These are phyloP conservation scores for Pogoniulus pusillus DNA, from an alignment of 2,797 vertebrate species.

Conservation along the genomic window DNA sequence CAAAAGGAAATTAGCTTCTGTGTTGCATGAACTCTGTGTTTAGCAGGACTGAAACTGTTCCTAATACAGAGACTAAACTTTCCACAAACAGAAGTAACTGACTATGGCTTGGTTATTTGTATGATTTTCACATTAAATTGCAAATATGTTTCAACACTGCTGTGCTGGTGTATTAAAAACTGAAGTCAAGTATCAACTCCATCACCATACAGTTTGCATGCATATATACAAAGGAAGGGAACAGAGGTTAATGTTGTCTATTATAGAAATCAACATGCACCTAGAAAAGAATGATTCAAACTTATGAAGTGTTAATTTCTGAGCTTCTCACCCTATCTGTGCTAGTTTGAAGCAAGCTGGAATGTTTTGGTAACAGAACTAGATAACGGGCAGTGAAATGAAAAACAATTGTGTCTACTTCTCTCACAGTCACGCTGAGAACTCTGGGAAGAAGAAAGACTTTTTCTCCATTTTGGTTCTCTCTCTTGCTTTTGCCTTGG, in stretches of 20 bases:
- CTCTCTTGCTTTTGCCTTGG: too few species aligned
- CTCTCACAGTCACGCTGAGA: too few species aligned
- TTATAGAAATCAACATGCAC: not conserved
- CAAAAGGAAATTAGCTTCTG: not conserved
- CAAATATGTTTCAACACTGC: not conserved
- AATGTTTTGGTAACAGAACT: too few species aligned
- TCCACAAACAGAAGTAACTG: not conserved
- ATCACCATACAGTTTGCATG: not conserved
- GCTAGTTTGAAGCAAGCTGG: too few species aligned
- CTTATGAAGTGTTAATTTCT: fast-evolving
- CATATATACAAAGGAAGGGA: not conserved
- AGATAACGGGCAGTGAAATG: too few species aligned
- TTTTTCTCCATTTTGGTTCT: too few species aligned
- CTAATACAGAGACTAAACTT: not conserved
- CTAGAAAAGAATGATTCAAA: not conserved
- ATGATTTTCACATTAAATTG: not conserved
- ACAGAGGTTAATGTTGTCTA: not conserved
- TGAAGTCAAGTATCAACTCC: not conserved
- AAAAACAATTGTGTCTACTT: too few species aligned
- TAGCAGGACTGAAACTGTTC: not conserved
- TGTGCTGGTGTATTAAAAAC: not conserved
- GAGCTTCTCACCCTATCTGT: not conserved
- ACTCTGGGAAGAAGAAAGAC: too few species aligned
- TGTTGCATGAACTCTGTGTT: not conserved
- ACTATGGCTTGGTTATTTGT: not conserved